Percentiles rank a stretch among this genome's conserved stretches.
phyloP scores from a whole-genome alignment of 2,113 vertebrate genomes.

The Camelus dromedarius region DNA sequence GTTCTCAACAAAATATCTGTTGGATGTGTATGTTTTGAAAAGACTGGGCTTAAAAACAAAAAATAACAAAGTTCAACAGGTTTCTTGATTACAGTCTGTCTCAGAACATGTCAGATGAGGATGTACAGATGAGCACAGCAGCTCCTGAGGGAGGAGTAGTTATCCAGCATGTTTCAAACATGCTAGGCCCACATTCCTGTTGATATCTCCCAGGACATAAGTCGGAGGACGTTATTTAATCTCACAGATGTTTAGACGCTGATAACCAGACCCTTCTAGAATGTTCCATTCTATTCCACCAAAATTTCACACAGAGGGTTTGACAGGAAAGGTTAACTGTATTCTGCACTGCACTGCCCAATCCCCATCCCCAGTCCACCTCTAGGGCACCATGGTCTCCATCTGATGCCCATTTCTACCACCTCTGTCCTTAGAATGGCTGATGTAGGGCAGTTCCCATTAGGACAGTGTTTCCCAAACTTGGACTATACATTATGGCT shows the following conservation, averaged over 20 bases:
- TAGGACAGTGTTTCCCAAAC: background rate
- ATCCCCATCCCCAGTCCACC: background rate
- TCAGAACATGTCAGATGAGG: background rate
- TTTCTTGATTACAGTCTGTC: background rate
- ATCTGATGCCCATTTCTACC: too few species aligned
- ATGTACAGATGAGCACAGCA: fast-evolving
- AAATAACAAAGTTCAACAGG: background rate
- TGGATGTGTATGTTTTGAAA: background rate
- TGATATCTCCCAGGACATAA: background rate
- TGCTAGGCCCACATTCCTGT: background rate
- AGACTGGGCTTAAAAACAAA: background rate
- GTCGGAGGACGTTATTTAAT: background rate
- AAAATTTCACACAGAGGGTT: background rate
- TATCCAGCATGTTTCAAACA: background rate
- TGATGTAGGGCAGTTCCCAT: background rate
- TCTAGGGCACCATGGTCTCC: background rate
- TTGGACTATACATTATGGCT: background rate
- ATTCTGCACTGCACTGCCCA: background rate
- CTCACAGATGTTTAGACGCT: background rate
- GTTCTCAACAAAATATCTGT: background rate
- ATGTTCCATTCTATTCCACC: background rate
- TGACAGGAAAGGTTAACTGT: background rate
- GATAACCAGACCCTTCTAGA: background rate
- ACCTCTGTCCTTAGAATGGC: background rate
- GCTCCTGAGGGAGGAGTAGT: too few species aligned